Percentiles rank a stretch among this genome's conserved stretches.
Evolutionary conservation across 2,113 vertebrate genomes (phyloP).

Genomic region (Hylia prasina): DNA sequence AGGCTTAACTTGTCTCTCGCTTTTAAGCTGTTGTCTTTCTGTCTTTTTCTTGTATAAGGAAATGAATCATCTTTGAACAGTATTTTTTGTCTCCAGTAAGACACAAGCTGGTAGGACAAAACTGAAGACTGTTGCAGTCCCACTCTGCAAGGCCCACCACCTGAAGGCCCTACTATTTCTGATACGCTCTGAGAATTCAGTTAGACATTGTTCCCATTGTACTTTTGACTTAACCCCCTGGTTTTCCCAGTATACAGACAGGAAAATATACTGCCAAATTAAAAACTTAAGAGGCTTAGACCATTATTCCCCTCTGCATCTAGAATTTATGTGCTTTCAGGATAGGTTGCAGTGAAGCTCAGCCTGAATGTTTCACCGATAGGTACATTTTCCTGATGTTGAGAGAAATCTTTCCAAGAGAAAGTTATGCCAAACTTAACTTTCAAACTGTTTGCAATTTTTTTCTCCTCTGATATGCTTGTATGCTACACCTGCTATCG

Average conservation of each 20-base stretch:
- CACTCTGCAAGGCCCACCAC: accelerated
- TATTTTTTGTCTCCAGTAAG: neutral
- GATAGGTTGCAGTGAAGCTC: neutral
- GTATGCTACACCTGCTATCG: neutral
- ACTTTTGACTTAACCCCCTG: neutral
- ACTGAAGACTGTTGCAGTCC: neutral
- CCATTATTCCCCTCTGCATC: neutral
- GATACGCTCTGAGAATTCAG: neutral
- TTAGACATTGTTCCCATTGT: neutral
- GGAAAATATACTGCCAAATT: neutral
- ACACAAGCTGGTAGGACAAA: neutral
- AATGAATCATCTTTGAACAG: neutral
- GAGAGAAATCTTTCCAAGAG: neutral
- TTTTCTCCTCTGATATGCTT: neutral
- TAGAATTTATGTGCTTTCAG: neutral
- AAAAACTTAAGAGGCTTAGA: neutral
- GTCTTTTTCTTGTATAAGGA: neutral
- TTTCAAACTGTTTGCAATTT: neutral
- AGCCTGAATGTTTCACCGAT: neutral
- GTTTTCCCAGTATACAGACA: neutral
- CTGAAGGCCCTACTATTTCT: neutral
- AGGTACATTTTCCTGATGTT: neutral
- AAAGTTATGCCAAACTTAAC: neutral
- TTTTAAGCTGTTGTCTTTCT: neutral
- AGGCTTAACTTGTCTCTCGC: neutral